Base-by-base conservation (phyloP, 64 coral and sea anemone genomes). In the Cladopsammia gracilis region DNA sequence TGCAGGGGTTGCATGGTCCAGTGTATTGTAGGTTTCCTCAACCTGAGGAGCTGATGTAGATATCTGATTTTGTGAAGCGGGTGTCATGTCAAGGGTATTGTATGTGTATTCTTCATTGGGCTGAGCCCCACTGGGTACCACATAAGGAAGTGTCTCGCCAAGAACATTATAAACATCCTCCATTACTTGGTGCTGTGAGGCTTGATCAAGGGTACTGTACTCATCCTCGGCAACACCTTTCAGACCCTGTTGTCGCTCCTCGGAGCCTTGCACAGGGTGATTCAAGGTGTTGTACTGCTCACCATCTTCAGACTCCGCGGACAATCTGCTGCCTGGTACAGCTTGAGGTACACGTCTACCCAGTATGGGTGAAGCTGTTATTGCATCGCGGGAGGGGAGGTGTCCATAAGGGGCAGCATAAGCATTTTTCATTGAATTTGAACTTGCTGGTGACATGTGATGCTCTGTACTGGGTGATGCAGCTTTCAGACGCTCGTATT, bases 361-460 rank as follows among this genome's bases (percentile, higher is more conserved):
- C 25, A 48, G 13, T 56, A 61, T 69, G 14, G 86, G 62, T 7
- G 65, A 9, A 58, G 54, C 10, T 16, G 15, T 75, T n/a, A 59
- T 62, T 19, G 24, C 74, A 19, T 71, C 61, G 3, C 80, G 43
- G 10, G 62, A 15, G 3, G 80, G 75, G 23, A 94, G 73, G 57
- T 98, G 96, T 42, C 96, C 76, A 88, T 98, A 98, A 23, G 96
- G 96, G 34, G 96, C 86, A 10, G 92, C 92, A 94, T 98, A 98
- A 45, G 79, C 79, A 46, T 90, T 68, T 82, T 84, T 84, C 20
- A 68, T 48, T 23, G 80, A 84, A 64, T 84, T 84, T 67, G 80
- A 67, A 20, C 43, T 84, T 10, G 45, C n/a, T 84, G 80, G 9
- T 68, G 62, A 44, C 25, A 80, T 58, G 8, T 57, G 25, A 15